Conservation (phyloP, 2,797 vertebrate species). For the Eidolon dupreanum region DNA sequence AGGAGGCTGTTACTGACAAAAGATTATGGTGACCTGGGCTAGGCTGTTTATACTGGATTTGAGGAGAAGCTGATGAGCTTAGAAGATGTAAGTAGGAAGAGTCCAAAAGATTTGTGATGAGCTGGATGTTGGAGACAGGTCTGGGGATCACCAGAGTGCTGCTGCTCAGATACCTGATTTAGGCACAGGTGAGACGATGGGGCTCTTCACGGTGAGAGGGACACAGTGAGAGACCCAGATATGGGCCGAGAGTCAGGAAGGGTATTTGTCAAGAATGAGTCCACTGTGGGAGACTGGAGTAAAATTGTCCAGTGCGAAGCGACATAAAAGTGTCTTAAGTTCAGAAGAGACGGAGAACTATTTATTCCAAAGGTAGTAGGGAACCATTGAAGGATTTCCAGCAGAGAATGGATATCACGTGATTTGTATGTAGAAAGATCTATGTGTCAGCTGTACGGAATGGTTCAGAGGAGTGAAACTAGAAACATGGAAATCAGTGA, state of each 20-base stretch:
- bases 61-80: neutral
- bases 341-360: neutral
- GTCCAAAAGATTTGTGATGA: neutral
- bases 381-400: neutral
- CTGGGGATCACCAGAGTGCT: neutral
- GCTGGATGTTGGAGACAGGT: neutral
- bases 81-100: neutral
- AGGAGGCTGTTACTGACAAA: neutral
- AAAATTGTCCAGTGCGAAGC: neutral
- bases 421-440: neutral
- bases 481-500: neutral
- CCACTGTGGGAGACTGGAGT: neutral
- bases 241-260: neutral
- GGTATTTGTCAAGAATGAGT: neutral
- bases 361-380: neutral
- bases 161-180: neutral
- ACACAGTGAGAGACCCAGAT: neutral
- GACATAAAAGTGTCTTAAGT: neutral
- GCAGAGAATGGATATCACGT: neutral
- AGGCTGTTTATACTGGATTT: neutral
- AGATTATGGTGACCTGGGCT: neutral
- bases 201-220: neutral
- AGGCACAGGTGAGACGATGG: neutral
- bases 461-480: neutral
- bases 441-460: neutral